Percentiles rank a stretch among this genome's conserved stretches.
Conservation (phyloP, 35 echinoderm and acorn worm species). For the Patiria miniata region DNA sequence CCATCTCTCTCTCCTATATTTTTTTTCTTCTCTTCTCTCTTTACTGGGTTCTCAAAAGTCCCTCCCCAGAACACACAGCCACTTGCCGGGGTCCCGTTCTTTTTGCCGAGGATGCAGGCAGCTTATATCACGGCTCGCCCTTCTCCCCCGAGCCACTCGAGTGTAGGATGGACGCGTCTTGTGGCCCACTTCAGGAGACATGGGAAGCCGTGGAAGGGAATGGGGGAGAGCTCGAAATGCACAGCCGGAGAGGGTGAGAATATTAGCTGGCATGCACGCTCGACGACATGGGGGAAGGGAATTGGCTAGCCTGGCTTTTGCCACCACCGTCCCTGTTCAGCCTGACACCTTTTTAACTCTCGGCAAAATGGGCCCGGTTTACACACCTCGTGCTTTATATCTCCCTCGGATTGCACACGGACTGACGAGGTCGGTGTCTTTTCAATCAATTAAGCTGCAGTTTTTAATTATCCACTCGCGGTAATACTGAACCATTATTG, state of each 20-base stretch:
- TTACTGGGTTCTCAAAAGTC: too few relatives aligned
- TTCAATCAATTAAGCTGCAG: too few relatives aligned
- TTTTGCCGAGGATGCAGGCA: neutral
- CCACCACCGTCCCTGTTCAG: neutral
- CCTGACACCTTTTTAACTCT: neutral
- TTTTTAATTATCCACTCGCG: too few relatives aligned
- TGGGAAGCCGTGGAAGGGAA: too few relatives aligned
- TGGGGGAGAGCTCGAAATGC: neutral
- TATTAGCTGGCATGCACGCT: neutral
- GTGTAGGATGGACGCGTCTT: constrained; percentile 7
- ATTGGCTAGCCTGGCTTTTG: neutral
- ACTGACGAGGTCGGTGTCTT: too few relatives aligned
- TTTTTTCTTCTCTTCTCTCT: too few relatives aligned
- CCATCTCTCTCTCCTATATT: constrained; percentile 1
- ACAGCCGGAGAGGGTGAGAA: neutral
- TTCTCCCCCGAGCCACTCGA: neutral
- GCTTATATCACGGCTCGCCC: neutral
- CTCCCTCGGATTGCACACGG: too few relatives aligned
- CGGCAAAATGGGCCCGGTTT: too few relatives aligned
- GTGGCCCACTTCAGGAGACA: neutral
- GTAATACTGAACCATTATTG: too few relatives aligned
- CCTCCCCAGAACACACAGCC: neutral
- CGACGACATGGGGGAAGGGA: neutral
- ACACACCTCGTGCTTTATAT: too few relatives aligned
- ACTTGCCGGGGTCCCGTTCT: neutral